Evolutionary conservation across 2,797 vertebrate species (phyloP).

Genomic region (Cryptoblepharus egeriae): DNA sequence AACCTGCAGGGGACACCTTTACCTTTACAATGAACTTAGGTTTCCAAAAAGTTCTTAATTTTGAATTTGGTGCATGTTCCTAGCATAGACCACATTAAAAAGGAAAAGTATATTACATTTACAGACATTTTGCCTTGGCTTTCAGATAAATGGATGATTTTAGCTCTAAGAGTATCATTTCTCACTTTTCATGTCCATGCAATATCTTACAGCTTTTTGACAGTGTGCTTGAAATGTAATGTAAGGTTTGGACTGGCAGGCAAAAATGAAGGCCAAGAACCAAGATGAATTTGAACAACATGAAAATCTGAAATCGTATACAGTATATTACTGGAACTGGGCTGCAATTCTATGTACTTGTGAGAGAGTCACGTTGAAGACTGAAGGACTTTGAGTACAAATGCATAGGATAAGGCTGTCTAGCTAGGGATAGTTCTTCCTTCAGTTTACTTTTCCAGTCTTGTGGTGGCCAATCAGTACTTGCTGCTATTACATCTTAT

Average conservation of each 20-base stretch:
- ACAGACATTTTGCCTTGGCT: conserved; percentile 22
- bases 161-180: conserved; percentile 27
- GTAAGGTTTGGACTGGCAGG: conserved; percentile 16
- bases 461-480: too few relatives aligned
- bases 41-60: conserved; percentile 45
- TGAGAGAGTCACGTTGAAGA: too few relatives aligned
- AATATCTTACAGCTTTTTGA: conserved; percentile 32
- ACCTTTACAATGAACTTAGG: background rate
- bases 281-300: background rate
- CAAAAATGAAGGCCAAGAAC: conserved; percentile 25
- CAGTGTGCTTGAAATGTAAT: conserved; percentile 36
- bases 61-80: conserved; percentile 37
- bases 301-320: conserved; percentile 4
- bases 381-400: too few relatives aligned
- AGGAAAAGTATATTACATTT: conserved; percentile 43
- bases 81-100: conserved; percentile 35
- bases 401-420: too few relatives aligned
- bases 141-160: conserved; percentile 41
- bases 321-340: background rate
- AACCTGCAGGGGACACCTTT: too few relatives aligned
- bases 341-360: background rate
- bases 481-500: too few relatives aligned
- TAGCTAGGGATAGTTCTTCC: too few relatives aligned
- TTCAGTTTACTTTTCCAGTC: too few relatives aligned
- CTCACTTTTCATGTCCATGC: conserved; percentile 44